Conservation (phyloP, 2,888 invertebrate genomes). For the Drosophila sordidapex region DNA sequence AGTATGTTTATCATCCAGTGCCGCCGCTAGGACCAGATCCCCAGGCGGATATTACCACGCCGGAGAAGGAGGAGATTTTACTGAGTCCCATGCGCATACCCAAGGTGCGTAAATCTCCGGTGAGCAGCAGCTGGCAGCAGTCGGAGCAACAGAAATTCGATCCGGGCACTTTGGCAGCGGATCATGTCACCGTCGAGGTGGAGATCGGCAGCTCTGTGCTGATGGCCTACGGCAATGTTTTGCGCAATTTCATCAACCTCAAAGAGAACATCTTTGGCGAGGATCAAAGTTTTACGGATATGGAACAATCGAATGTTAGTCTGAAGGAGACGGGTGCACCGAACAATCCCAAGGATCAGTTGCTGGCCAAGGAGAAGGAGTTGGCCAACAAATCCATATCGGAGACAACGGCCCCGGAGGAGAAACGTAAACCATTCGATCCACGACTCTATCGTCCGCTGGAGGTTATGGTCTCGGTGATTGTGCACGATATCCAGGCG, state of each 20-base stretch:
- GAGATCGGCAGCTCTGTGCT: slow-evolving; percentile 98
- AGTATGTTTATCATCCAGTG: slow-evolving; percentile 96
- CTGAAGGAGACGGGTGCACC: slow-evolving; percentile 84
- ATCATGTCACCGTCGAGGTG: slow-evolving; percentile 95
- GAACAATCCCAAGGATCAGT: slow-evolving; percentile 82
- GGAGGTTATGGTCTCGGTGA: slow-evolving; percentile 95
- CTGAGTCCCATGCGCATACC: slow-evolving; percentile 96
- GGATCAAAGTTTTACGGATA: slow-evolving; percentile 96
- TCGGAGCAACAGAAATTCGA: slow-evolving; percentile 90
- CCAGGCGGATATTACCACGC: slow-evolving; percentile 96
- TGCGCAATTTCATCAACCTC: slow-evolving; percentile 94
- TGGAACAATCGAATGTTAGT: slow-evolving; percentile 89
- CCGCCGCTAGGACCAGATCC: slow-evolving; percentile 95
- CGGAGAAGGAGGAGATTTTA: slow-evolving; percentile 96
- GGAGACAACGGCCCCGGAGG: slow-evolving; percentile 85
- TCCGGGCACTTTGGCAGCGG: slow-evolving; percentile 93
- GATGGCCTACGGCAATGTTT: slow-evolving; percentile 95
- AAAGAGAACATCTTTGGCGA: slow-evolving; percentile 99
- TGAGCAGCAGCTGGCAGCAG: slow-evolving; percentile 88
- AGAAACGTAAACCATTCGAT: slow-evolving; percentile 91
- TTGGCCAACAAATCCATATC: slow-evolving; percentile 84
- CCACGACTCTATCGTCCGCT: slow-evolving; percentile 94
- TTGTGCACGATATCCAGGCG: slow-evolving; percentile 97
- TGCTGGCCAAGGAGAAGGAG: slow-evolving; percentile 85
- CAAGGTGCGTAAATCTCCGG: slow-evolving; percentile 90